These are phyloP conservation scores for Oasisia sp. DNA, from an alignment of 2,888 invertebrate genomes.

Conservation along the genomic window DNA sequence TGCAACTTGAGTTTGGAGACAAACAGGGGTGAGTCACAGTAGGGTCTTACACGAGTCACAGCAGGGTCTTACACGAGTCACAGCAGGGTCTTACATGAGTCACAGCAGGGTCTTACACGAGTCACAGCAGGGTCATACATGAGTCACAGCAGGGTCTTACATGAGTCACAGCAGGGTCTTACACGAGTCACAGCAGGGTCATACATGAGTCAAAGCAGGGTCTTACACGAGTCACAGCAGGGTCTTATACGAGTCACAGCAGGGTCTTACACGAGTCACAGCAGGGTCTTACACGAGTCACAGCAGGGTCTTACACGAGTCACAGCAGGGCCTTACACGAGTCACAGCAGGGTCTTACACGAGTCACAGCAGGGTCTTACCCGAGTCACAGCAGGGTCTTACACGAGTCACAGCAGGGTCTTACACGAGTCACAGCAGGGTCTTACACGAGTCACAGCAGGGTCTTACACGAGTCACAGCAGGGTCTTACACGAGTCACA, in stretches of 20 bases:
- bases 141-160: slow-evolving; percentile 47
- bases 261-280: no score
- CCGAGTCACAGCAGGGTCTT: no score
- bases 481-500: not conserved
- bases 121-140: slow-evolving; percentile 58
- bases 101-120: not conserved
- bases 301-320: no score
- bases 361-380: not conserved
- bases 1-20: slow-evolving; percentile 81
- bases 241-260: no score
- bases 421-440: not conserved
- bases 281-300: not conserved
- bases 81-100: slow-evolving; percentile 65
- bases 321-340: no score
- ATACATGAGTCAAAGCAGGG: slow-evolving; percentile 66
- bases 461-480: slow-evolving; percentile 59
- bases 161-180: not conserved
- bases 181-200: no score
- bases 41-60: not conserved
- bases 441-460: no score
- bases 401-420: slow-evolving; percentile 51
- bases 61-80: no score
- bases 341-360: slow-evolving; percentile 33
- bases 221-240: not conserved
- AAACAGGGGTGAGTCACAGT: slow-evolving; percentile 80